A percentile compares a stretch with the other conserved stretches of the same genome.
phyloP scores from a whole-genome alignment of 1,140 invertebrate species.

The Trichonephila inaurata region DNA sequence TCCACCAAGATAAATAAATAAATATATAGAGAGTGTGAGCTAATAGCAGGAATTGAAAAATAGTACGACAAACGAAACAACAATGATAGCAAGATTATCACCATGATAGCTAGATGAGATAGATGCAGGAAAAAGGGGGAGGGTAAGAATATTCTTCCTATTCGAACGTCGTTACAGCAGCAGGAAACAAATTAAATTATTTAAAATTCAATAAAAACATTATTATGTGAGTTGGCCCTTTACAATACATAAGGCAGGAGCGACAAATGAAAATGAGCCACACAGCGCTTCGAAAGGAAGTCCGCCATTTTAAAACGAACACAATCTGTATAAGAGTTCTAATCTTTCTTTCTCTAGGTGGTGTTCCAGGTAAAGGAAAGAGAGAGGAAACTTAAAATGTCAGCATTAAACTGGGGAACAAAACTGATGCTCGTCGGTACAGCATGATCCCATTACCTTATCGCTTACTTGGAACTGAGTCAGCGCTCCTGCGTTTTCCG shows the following conservation, averaged over 20 bases:
- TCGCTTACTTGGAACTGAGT: constrained; percentile 48
- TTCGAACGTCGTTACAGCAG: too few relatives aligned
- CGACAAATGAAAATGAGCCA: neutral
- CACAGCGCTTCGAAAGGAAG: neutral
- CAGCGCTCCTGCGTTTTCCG: constrained; percentile 25
- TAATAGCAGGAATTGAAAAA: too few relatives aligned
- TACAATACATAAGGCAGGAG: neutral
- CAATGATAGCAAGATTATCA: too few relatives aligned
- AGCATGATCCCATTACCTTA: constrained; percentile 51
- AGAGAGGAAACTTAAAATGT: constrained; percentile 14
- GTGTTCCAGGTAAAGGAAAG: neutral
- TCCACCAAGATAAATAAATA: too few relatives aligned
- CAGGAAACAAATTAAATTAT: too few relatives aligned
- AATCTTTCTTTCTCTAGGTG: neutral
- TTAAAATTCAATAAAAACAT: too few relatives aligned
- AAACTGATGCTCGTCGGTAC: neutral
- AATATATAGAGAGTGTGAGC: too few relatives aligned
- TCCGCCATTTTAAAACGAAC: neutral
- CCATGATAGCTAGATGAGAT: neutral
- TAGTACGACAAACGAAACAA: too few relatives aligned
- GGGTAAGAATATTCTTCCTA: too few relatives aligned
- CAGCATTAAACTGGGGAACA: constrained; percentile 13
- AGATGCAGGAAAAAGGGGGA: neutral
- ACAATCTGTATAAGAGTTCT: neutral
- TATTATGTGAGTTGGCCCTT: neutral